Evolutionary conservation across 1,140 invertebrate genomes (phyloP).

Genomic region (Episyrphus balteatus): DNA sequence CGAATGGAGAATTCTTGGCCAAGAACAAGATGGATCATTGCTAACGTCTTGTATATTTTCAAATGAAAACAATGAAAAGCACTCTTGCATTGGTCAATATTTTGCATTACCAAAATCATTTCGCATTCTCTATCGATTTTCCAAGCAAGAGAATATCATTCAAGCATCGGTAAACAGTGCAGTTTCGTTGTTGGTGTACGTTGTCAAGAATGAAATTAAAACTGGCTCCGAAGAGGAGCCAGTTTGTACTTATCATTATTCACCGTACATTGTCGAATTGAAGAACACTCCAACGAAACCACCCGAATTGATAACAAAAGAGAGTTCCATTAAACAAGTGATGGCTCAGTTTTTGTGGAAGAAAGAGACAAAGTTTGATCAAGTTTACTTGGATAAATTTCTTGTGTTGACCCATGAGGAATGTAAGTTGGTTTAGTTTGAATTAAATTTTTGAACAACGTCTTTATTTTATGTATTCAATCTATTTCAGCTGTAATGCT

Average conservation of each 20-base stretch:
- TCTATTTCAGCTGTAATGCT: slow-evolving; percentile 25
- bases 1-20: slow-evolving; percentile 65
- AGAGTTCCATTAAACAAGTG: slow-evolving; percentile 49
- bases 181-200: slow-evolving; percentile 52
- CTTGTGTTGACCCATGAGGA: slow-evolving; percentile 66
- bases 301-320: slow-evolving; percentile 43
- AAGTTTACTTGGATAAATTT: slow-evolving; percentile 54
- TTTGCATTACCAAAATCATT: slow-evolving; percentile 44
- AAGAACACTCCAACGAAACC: slow-evolving; percentile 39
- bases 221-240: slow-evolving; percentile 5
- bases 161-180: slow-evolving; percentile 66
- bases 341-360: slow-evolving; percentile 69
- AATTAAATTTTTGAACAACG: background rate
- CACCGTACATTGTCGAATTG: slow-evolving; percentile 50
- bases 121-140: slow-evolving; percentile 51
- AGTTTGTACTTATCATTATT: slow-evolving; percentile 23
- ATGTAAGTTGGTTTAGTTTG: slow-evolving; percentile 44
- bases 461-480: too few species aligned
- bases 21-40: slow-evolving; percentile 60
- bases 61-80: slow-evolving; percentile 29
- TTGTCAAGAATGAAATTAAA: slow-evolving; percentile 40
- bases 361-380: slow-evolving; percentile 47
- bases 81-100: slow-evolving; percentile 24
- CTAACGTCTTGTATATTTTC: slow-evolving; percentile 57
- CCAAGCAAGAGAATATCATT: slow-evolving; percentile 50